Conservation (phyloP, 1,140 invertebrate species). For the Drosophila guanche region DNA sequence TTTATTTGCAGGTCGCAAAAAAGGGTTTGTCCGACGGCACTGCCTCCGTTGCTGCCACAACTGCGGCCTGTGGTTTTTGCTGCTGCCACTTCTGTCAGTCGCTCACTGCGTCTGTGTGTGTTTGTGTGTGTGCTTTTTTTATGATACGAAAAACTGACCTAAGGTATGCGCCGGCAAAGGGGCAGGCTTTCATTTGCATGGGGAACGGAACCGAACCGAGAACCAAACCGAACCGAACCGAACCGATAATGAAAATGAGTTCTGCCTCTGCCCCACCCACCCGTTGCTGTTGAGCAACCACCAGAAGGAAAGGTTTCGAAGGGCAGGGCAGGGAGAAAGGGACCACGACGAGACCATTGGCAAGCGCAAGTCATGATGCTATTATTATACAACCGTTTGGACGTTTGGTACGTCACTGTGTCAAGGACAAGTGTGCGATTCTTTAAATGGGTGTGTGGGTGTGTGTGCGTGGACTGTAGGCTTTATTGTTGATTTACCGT, state of each 20-base stretch:
- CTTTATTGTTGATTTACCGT: conserved; percentile 50
- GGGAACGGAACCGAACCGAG: conserved; percentile 10
- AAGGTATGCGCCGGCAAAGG: conserved; percentile 60
- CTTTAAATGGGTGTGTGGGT: conserved; percentile 14
- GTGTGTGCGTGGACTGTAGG: conserved; percentile 12
- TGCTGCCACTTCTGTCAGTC: conserved; percentile 10
- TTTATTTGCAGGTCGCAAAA: conserved; percentile 36
- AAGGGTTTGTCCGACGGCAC: conserved; percentile 42
- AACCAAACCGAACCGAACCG: neutral
- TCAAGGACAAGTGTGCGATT: conserved; percentile 79
- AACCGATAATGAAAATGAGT: conserved; percentile 69
- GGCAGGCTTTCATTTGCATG: conserved; percentile 55
- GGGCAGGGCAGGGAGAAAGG: neutral
- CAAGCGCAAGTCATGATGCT: conserved; percentile 74
- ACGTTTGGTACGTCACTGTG: conserved; percentile 68
- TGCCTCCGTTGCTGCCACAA: too few relatives aligned
- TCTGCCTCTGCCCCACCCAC: conserved; percentile 1
- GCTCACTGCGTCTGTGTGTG: conserved; percentile 4
- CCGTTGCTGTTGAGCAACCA: neutral
- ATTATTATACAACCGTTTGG: conserved; percentile 44
- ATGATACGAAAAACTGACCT: conserved; percentile 70
- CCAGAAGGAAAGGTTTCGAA: neutral
- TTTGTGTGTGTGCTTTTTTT: conserved; percentile 38
- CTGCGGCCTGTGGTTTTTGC: too few relatives aligned
- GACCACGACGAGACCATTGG: conserved; percentile 10